These are phyloP conservation scores for Urocyon cinereoargenteus DNA, from an alignment of 2,797 vertebrate genomes.

Conservation along the genomic window DNA sequence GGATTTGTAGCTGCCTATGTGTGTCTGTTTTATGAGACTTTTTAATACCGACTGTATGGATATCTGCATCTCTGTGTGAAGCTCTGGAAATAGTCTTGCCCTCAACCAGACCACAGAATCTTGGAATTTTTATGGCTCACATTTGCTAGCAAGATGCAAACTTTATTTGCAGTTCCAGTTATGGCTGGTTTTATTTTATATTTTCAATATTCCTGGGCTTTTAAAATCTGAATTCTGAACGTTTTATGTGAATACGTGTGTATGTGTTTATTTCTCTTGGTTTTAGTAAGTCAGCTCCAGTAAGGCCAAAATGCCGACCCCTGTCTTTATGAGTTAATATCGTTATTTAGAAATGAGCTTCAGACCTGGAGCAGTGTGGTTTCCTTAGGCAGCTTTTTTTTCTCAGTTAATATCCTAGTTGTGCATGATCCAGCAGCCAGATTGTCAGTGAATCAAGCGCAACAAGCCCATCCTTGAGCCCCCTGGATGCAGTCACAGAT, in stretches of 20 bases:
- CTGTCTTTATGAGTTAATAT: slow-evolving; percentile 68
- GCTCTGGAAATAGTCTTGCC: slow-evolving; percentile 65
- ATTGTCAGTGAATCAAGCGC: slow-evolving; percentile 58
- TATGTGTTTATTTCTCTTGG: slow-evolving; percentile 85
- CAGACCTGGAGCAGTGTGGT: slow-evolving; percentile 78
- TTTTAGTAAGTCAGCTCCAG: slow-evolving; percentile 79
- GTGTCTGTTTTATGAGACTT: not conserved
- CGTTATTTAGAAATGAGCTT: slow-evolving; percentile 83
- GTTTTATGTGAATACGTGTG: slow-evolving; percentile 75
- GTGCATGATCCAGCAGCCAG: slow-evolving; percentile 81
- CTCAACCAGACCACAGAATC: slow-evolving; percentile 78
- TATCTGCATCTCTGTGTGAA: not conserved
- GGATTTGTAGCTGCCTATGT: not conserved
- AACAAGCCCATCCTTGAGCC: not conserved
- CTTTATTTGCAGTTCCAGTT: slow-evolving; percentile 85
- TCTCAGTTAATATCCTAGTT: slow-evolving; percentile 84
- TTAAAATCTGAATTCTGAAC: slow-evolving; percentile 80
- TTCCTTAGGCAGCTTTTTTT: slow-evolving; percentile 83
- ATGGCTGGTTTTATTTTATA: slow-evolving; percentile 84
- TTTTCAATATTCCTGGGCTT: slow-evolving; percentile 82
- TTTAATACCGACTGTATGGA: not conserved
- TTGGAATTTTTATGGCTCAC: slow-evolving; percentile 81
- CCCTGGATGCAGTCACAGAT: not conserved
- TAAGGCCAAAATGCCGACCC: slow-evolving; percentile 76
- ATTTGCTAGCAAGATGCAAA: slow-evolving; percentile 82